These are phyloP conservation scores for Patella ulyssiponensis DNA, from an alignment of 2,888 invertebrate species.

Conservation along the genomic window DNA sequence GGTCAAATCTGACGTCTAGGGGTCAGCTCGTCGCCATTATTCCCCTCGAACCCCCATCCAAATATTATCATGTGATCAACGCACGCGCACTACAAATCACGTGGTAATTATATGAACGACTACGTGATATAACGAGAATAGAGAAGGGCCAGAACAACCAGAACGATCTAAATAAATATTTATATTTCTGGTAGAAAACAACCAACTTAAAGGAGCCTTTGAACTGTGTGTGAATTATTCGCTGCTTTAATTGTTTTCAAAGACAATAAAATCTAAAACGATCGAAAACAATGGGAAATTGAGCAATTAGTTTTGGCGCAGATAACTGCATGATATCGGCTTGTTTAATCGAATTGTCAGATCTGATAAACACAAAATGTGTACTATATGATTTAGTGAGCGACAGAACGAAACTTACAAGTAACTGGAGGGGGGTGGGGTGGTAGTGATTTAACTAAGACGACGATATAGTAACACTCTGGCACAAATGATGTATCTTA, in stretches of 20 bases:
- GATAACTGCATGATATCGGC: not conserved
- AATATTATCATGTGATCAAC: conserved; percentile 10
- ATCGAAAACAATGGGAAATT: conserved; percentile 7
- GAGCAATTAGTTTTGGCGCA: not conserved
- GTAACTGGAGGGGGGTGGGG: too few relatives aligned
- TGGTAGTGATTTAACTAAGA: too few relatives aligned
- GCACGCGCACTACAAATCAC: conserved; percentile 12
- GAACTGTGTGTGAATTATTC: not conserved
- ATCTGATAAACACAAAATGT: too few relatives aligned
- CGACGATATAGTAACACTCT: too few relatives aligned
- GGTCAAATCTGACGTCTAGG: conserved; percentile 12
- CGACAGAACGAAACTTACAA: too few relatives aligned
- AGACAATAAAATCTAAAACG: conserved; percentile 7
- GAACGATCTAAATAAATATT: not conserved
- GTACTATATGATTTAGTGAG: too few relatives aligned
- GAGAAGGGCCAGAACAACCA: not conserved
- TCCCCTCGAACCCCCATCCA: not conserved
- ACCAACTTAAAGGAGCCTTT: conserved; percentile 1
- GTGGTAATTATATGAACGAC: not conserved
- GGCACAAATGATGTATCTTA: not conserved
- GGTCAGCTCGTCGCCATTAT: not conserved
- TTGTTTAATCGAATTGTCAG: conserved; percentile 3
- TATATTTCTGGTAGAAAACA: conserved; percentile 2
- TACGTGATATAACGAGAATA: conserved; percentile 3
- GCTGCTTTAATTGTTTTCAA: not conserved